Conservation (phyloP, 2,888 invertebrate genomes). For the Petrolisthes manimaculis region DNA sequence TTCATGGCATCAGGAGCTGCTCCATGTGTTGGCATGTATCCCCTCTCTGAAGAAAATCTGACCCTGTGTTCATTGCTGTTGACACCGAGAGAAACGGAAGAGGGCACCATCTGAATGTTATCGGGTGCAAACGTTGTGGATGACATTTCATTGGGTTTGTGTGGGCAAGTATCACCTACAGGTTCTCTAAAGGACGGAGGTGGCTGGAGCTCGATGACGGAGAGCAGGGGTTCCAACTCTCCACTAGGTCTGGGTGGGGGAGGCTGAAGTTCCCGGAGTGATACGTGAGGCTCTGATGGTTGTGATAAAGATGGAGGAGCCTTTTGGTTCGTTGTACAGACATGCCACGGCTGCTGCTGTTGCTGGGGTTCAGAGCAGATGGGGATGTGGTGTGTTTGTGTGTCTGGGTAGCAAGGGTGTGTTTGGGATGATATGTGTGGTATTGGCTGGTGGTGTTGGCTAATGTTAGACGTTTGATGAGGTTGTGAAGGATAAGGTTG, state of each 20-base stretch:
- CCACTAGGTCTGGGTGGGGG: conserved; percentile 27
- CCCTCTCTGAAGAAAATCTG: too few species aligned
- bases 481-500: background rate
- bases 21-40: background rate
- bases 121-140: background rate
- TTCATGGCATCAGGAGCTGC: background rate
- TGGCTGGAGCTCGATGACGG: conserved; percentile 34
- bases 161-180: background rate
- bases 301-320: background rate
- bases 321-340: background rate
- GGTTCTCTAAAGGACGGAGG: conserved; percentile 50
- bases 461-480: background rate
- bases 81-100: too few species aligned
- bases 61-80: too few species aligned
- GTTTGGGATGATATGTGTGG: background rate
- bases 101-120: background rate
- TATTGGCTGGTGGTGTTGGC: background rate
- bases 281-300: conserved; percentile 5
- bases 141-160: background rate
- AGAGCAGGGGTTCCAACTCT: conserved; percentile 27
- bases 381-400: background rate
- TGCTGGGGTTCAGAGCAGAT: background rate
- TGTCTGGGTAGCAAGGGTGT: background rate
- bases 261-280: conserved; percentile 37
- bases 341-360: background rate